Evolutionary conservation across 2,113 vertebrate species (phyloP), one percentile per base, ranked within the genome.

Genomic region (Megaptera novaeangliae): DNA sequence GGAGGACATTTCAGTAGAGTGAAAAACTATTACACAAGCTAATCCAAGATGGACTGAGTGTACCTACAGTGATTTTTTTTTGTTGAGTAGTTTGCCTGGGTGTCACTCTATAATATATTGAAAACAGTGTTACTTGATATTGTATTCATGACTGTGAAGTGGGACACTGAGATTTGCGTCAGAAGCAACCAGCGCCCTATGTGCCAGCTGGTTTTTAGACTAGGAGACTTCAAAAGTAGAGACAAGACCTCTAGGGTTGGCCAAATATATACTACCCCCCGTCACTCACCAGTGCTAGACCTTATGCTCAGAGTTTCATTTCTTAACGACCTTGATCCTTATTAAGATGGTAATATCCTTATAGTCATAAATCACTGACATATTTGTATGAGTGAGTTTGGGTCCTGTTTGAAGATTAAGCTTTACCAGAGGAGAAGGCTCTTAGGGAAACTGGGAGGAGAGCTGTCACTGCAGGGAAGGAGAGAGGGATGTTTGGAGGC

Each of bases 291-390:
- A 3, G 69, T 20, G n/a, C 39, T 85, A 81, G 77, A 83, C 59
- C 4, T 61, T 88, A 61, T 84, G 93, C 71, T 91, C n/a, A 63
- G 72, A 93, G 44, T 78, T 94, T 95, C 59, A 20, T 34, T 92
- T 95, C 57, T 95, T 78, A 74, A 63, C 46, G 31, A 44, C 44
- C 31, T 89, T 25, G 52, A 59, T 74, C 55, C 61, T 82, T 82
- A 82, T 96, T 93, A 68, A 97, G 95, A 97, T 72, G 77, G 15
- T 93, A 61, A 87, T 94, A 84, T 83, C 61, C 55, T 88, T 39
- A 17, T 25, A 69, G 34, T 87, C 75, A 71, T 95, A 85, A 49
- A 59, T 96, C 94, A 86, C 64, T 77, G 96, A 91, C 77, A 88
- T 29, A 88, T 72, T 75, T 57, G 21, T 57, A 17, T 59, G 57